Evolutionary conservation across 2,113 vertebrate genomes (phyloP).

Genomic region (Lonchura striata): DNA sequence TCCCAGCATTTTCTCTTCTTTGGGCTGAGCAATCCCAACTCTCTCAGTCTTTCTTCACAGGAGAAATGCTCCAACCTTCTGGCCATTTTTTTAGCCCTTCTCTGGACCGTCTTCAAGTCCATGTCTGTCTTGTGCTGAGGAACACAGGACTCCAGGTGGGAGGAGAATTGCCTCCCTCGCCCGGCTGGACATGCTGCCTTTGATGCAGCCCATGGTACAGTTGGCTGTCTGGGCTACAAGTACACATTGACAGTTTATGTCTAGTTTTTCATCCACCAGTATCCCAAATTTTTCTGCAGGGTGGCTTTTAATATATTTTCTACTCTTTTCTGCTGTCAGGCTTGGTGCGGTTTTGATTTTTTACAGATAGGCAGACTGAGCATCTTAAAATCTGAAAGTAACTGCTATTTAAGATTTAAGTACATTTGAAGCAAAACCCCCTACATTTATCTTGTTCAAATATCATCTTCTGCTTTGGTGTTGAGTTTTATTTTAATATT

Average conservation of each 20-base stretch:
- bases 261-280: background rate
- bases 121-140: background rate
- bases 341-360: background rate
- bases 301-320: background rate
- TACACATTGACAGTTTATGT: background rate
- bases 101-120: background rate
- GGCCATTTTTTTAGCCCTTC: background rate
- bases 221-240: background rate
- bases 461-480: background rate
- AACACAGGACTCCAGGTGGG: background rate
- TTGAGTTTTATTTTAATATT: background rate
- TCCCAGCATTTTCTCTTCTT: background rate
- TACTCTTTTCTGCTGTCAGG: background rate
- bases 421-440: background rate
- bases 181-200: background rate
- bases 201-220: background rate
- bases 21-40: background rate
- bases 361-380: background rate
- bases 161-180: background rate
- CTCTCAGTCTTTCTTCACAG: background rate
- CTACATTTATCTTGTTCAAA: background rate
- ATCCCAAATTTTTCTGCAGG: background rate
- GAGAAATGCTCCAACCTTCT: background rate
- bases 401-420: background rate
- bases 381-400: background rate